Conservation (phyloP, 2,888 invertebrate species). For the Seira sanloemensis region DNA sequence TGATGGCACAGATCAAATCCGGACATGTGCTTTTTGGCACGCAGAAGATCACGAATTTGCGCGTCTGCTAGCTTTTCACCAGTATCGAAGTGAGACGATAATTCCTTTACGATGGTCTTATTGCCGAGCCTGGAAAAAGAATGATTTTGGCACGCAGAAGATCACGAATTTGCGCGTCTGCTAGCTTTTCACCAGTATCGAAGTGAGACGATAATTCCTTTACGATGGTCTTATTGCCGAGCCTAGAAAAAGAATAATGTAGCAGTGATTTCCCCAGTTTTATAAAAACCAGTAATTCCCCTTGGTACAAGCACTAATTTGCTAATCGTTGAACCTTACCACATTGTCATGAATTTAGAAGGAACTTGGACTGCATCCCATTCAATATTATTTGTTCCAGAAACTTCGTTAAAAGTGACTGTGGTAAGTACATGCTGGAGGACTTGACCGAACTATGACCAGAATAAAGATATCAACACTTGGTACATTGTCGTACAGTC, state of each 20-base stretch:
- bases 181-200: constrained; percentile 83
- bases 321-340: too few relatives aligned
- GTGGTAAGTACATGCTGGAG: constrained; percentile 90
- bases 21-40: constrained; percentile 84
- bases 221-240: constrained; percentile 69
- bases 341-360: constrained; percentile 88
- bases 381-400: constrained; percentile 91
- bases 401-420: constrained; percentile 88
- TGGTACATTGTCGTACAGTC: too few relatives aligned
- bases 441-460: constrained; percentile 85
- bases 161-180: constrained; percentile 81
- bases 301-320: too few relatives aligned
- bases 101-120: constrained; percentile 63
- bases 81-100: constrained; percentile 81
- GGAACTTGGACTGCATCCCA: constrained; percentile 94
- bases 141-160: too few relatives aligned
- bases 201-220: constrained; percentile 78
- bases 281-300: too few relatives aligned
- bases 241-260: constrained; percentile 47
- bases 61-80: constrained; percentile 84
- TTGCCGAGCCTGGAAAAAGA: constrained; percentile 68
- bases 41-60: constrained; percentile 81
- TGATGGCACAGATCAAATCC: constrained; percentile 88
- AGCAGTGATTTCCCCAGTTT: too few relatives aligned
- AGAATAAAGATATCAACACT: constrained; percentile 15